A percentile compares a stretch with the other conserved stretches of the same genome.
These are phyloP conservation scores for Eulacestoma nigropectus DNA, from an alignment of 2,113 vertebrate species.

Conservation along the genomic window DNA sequence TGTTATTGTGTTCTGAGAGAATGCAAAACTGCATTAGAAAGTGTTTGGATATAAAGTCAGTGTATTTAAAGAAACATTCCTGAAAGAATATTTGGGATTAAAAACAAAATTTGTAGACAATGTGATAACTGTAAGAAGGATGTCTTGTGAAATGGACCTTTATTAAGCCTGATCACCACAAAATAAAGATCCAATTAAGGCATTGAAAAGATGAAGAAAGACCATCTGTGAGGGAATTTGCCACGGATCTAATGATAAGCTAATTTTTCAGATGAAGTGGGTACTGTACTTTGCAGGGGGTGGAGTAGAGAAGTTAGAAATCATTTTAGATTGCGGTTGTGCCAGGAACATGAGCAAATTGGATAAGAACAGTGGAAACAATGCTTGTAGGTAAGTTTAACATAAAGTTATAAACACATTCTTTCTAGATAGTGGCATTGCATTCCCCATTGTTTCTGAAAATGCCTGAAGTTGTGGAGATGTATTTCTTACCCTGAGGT, in stretches of 20 bases:
- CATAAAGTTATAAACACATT: background rate
- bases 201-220: slow-evolving; percentile 36
- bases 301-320: background rate
- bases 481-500: background rate
- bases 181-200: slow-evolving; percentile 57
- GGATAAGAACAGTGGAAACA: background rate
- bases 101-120: background rate
- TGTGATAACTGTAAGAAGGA: background rate
- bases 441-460: background rate
- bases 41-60: background rate
- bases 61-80: background rate
- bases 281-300: background rate
- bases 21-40: background rate
- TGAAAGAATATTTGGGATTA: background rate
- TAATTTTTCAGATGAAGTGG: slow-evolving; percentile 2
- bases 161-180: slow-evolving; percentile 17
- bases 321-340: background rate
- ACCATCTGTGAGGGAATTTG: slow-evolving; percentile 61
- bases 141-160: background rate
- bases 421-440: background rate
- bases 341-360: background rate
- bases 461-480: background rate
- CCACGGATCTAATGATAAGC: slow-evolving; percentile 30
- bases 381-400: background rate
- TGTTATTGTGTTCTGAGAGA: background rate